These are phyloP conservation scores for Hofmannophila pseudospretella DNA, from an alignment of 2,888 invertebrate species.

Conservation along the genomic window DNA sequence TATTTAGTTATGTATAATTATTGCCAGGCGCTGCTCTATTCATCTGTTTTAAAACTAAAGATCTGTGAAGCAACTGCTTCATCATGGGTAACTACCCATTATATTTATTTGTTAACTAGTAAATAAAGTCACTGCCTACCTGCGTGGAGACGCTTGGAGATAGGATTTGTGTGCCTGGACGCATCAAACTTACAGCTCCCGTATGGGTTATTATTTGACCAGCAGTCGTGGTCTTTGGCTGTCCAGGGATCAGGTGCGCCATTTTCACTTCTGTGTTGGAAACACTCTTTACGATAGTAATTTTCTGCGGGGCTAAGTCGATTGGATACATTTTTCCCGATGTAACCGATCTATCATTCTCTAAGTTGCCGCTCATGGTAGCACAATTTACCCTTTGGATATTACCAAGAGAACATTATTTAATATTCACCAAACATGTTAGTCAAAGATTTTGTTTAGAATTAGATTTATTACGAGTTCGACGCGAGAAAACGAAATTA, in stretches of 20 bases:
- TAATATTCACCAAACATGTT: too few relatives aligned
- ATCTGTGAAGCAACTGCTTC: too few relatives aligned
- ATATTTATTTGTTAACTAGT: too few relatives aligned
- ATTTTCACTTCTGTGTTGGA: constrained; percentile 67
- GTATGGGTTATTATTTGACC: constrained; percentile 61
- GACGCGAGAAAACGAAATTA: too few relatives aligned
- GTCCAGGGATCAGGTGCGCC: constrained; percentile 64
- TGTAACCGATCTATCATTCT: constrained; percentile 76
- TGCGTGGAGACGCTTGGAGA: constrained; percentile 64
- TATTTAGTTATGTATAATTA: too few relatives aligned
- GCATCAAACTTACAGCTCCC: constrained; percentile 60
- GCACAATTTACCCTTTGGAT: constrained; percentile 8
- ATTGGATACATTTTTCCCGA: constrained; percentile 77
- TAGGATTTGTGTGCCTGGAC: constrained; percentile 66
- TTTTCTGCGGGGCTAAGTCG: constrained; percentile 74
- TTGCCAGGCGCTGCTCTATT: too few relatives aligned
- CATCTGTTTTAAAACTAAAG: too few relatives aligned
- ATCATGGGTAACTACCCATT: too few relatives aligned
- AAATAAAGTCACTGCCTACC: constrained; percentile 43
- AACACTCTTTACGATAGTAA: constrained; percentile 69
- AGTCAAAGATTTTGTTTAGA: too few relatives aligned
- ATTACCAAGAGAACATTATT: constrained; percentile 10
- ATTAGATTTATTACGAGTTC: too few relatives aligned
- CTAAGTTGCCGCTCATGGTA: constrained; percentile 69
- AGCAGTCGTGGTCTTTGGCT: constrained; percentile 50